Evolutionary conservation across 2,113 vertebrate genomes (phyloP).

Genomic region (Pituophis catenifer): DNA sequence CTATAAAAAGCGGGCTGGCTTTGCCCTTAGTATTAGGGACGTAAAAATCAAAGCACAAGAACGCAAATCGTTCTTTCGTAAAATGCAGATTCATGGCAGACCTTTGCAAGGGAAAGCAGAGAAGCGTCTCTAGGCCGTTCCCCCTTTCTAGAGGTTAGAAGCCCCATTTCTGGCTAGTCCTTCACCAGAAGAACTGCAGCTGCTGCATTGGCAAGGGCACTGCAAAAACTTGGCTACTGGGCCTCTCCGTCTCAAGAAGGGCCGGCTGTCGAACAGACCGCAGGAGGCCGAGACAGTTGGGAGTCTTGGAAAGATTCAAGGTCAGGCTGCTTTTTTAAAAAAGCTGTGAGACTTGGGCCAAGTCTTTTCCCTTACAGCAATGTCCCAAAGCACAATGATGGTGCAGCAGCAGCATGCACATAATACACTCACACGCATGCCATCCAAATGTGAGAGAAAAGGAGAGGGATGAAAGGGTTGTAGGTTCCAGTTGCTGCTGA

Average conservation of each 20-base stretch:
- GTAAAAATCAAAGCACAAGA: not conserved
- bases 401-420: too few relatives aligned
- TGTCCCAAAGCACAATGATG: too few relatives aligned
- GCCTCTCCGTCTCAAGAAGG: not conserved
- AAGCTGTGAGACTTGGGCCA: not conserved
- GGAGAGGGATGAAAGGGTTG: not conserved
- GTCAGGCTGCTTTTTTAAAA: not conserved
- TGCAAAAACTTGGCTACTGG: not conserved
- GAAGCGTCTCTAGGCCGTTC: not conserved
- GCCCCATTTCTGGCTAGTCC: conserved; percentile 13
- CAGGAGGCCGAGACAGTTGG: not conserved
- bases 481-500: too few relatives aligned
- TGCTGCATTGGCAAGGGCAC: not conserved
- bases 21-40: not conserved
- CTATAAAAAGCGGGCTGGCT: not conserved
- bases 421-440: not conserved
- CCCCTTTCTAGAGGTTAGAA: not conserved
- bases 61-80: not conserved
- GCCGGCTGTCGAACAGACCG: not conserved
- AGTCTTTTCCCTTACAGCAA: not conserved
- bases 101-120: not conserved
- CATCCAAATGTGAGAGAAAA: not conserved
- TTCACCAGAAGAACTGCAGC: not conserved
- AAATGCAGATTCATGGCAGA: too few relatives aligned
- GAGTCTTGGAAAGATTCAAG: not conserved